phyloP scores from a whole-genome alignment of 2,888 invertebrate genomes.

The Cordilura impudica region DNA sequence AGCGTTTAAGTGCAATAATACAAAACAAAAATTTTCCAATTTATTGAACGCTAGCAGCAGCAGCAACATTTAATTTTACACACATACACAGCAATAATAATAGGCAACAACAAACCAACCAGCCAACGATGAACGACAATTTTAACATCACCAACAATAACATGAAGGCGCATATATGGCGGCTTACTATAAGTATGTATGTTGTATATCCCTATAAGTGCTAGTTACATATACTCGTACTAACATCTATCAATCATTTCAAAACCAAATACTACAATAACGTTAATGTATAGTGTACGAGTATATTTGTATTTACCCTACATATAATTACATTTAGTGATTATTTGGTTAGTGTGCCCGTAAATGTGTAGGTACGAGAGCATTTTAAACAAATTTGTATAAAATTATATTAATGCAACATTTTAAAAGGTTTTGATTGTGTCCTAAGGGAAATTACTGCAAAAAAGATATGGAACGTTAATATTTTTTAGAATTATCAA shows the following conservation, averaged over 20 bases:
- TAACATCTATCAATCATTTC: slow-evolving; percentile 46
- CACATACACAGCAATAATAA: neutral
- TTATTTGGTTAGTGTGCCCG: neutral
- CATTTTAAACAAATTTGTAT: neutral
- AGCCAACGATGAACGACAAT: neutral
- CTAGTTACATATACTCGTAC: slow-evolving; percentile 18
- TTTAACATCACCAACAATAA: slow-evolving; percentile 7
- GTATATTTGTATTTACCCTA: neutral
- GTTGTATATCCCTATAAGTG: neutral
- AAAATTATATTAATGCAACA: too few relatives aligned
- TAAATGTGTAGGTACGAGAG: neutral
- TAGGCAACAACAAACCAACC: slow-evolving; percentile 34
- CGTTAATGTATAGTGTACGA: neutral
- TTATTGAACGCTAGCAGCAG: slow-evolving; percentile 70
- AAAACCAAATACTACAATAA: slow-evolving; percentile 36
- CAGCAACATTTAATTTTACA: slow-evolving; percentile 51
- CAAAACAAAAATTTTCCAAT: slow-evolving; percentile 72
- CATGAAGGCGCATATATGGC: neutral
- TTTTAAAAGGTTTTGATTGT: neutral
- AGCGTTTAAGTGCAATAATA: slow-evolving; percentile 64
- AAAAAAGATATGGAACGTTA: too few relatives aligned
- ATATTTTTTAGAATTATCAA: too few relatives aligned
- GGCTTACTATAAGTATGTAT: too few relatives aligned
- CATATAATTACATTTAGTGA: neutral
- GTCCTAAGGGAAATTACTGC: neutral